Base-by-base conservation (phyloP, 2,888 invertebrate species). In the Platycnemis pennipes region DNA sequence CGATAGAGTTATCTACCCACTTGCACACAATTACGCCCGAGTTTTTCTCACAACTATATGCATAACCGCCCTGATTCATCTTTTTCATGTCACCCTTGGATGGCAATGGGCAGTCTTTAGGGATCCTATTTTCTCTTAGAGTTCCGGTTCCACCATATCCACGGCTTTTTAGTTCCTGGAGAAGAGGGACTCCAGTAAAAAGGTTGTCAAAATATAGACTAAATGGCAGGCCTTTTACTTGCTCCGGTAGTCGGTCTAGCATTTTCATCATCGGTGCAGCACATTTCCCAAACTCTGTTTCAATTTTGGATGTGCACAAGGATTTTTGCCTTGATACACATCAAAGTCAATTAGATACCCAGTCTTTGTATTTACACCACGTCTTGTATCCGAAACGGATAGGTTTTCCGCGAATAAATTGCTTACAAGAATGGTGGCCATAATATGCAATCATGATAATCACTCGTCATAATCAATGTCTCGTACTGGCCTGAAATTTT, bases 331-430 rank as follows among this genome's bases (percentile, higher is more conserved):
- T 95, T 96, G 95, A 94, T 95, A 96, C 85, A 96, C 45, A 94
- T 96, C 95, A 95, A 95, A 96, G 95, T 96, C 95, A 31, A 96
- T 95, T 31, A 96, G 95, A 95, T 96, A 96, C 22, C 95, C 96
- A 49, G 49, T 7, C 49, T 11, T 16, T 49, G 49, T 49, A 11
- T 49, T 11, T 11, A 49, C 49, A 49, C 49, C 49, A 49, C 49
- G 16, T 26, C 77, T 77, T 77, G 77, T 77, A 77, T 8, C 31
- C 85, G 42, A 85, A 85, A 3, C 85, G 31, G 26, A 85, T 85
- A 85, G 85, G 85, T 22, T 85, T 85, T 3, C 85, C 85, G 8
- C 85, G 8, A 85, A 85, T 85, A 85, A 85, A 85, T 85, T 85
- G 85, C 37, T 85, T 85, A 42, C 85, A 85, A 19, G 16, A 8